Evolutionary conservation across 1,140 invertebrate genomes (phyloP), one percentile per base, ranked within the genome.

Genomic region (Sinella curviseta): DNA sequence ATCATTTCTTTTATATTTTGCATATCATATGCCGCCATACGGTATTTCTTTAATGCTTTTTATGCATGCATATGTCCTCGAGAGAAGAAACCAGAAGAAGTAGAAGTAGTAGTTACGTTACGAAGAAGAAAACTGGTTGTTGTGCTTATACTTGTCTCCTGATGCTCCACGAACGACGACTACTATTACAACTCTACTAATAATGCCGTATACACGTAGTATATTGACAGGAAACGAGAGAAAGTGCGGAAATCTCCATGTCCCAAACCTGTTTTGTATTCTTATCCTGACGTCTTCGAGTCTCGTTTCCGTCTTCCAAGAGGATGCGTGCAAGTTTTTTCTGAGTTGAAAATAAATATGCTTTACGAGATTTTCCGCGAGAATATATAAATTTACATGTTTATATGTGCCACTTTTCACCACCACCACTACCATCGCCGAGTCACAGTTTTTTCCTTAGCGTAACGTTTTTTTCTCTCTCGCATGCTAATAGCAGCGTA

Each of bases 241-340:
- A 70, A 33, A 70, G 65, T 33, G 30, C 65, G 65, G 65, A 70
- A 70, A 70, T 70, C 65, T 70, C 65, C 31, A 70, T 70, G 65
- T 70, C 65, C 65, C 65, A 33, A 70, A 70, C 65, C 65, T 70
- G 65, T 70, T 70, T 60, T 60, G 57, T 60, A 60, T 26, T 60
- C 12, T 60, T 60, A 12, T 60, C 24, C 57, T 17, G 24, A 60
- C 57, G 65, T 70, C 65, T 70, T 70, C 65, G 65, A 70, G 65
- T 24, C 65, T 70, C 65, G 65, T 70, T 70, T 70, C 65, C 65
- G 65, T 70, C 65, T 70, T 70, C 30, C 31, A 24, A 33, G 65
- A 70, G n/a, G 65, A 70, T 70, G 65, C 39, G 39, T 70, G 65
- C 26, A 70, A 70, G 28, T 70, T 70, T 70, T 65, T 70, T 31